Conservation (phyloP, 1,140 invertebrate species). For the Ectropis grisescens region DNA sequence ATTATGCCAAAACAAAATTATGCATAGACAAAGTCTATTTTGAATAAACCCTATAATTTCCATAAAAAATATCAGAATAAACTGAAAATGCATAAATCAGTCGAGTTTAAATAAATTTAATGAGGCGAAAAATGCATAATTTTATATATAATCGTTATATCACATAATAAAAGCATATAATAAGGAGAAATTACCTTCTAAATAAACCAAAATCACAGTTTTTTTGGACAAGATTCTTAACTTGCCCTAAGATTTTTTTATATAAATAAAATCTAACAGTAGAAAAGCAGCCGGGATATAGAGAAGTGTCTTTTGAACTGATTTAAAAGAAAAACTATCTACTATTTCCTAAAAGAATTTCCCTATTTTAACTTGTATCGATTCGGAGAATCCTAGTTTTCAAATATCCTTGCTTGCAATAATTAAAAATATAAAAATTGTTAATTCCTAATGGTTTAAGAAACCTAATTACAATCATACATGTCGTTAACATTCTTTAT, state of each 20-base stretch:
- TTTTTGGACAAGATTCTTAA: conserved; percentile 47
- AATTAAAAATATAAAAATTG: conserved; percentile 63
- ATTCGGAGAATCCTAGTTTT: conserved; percentile 46
- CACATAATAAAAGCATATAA: conserved; percentile 58
- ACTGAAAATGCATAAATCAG: conserved; percentile 37
- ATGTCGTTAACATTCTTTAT: conserved; percentile 60
- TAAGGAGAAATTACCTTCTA: conserved; percentile 48
- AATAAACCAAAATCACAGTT: conserved; percentile 69
- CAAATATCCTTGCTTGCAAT: conserved; percentile 56
- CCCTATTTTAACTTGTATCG: conserved; percentile 24
- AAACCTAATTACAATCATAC: conserved; percentile 62
- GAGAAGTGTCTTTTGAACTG: conserved; percentile 63
- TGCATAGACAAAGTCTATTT: too few species aligned
- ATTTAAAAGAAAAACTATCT: conserved; percentile 51
- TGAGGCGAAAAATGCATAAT: conserved; percentile 37
- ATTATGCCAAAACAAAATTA: too few species aligned
- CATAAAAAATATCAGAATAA: conserved; percentile 6
- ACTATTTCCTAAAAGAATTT: conserved; percentile 44
- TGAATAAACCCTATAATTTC: too few species aligned
- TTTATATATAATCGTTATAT: conserved; percentile 44
- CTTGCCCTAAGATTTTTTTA: conserved; percentile 45
- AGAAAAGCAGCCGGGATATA: conserved; percentile 32
- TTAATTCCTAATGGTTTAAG: conserved; percentile 63
- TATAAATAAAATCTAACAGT: conserved; percentile 61
- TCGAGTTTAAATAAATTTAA: conserved; percentile 32